Evolutionary conservation across 2,888 invertebrate genomes (phyloP), one percentile per base, ranked within the genome.

Genomic region (Habrosyne pyritoides): DNA sequence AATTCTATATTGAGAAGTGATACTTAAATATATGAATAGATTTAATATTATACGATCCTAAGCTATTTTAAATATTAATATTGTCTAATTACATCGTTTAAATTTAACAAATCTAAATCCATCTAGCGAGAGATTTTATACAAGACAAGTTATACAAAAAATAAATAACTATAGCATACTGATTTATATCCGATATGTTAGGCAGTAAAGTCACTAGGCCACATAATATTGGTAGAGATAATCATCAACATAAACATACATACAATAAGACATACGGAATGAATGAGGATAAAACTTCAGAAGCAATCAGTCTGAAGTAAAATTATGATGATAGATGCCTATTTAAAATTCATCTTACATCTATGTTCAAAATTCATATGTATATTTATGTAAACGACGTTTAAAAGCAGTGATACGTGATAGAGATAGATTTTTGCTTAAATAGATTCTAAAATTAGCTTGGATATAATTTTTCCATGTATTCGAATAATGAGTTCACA

Each of bases 171-270:
- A 79, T 83, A 83, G 85, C 87, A 68, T 83, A 83, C 66, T 85
- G 83, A 84, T 87, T 83, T 69, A 77, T 76, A 79, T 83, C 70
- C 87, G 91, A 91, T 91, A 91, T 91, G 91, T 91, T 77, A 89
- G 89, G 88, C 89, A 84, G 81, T 84, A 79, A 69, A 77, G 75
- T 81, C 66, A 74, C 82, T 89, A 90, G 87, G 88, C 88, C 87
- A 82, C 83, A 59, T 66, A 81, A 83, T 75, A 68, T 73, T 74
- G 64, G 63, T 79, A 72, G 61, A 70, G 54, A 61, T 64, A 52
- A 57, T 28, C 50, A 59, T 51, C 56, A 14, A 18, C 42, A 42
- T 42, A 12, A 42, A 42, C 42, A 42, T 18, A 22, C 28, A 28
- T 47, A 21, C 42, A 42, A 42, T 8, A 42, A 42, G 42, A 42